Conservation (phyloP, 2,797 vertebrate species). For the Corythornis leucogaster region DNA sequence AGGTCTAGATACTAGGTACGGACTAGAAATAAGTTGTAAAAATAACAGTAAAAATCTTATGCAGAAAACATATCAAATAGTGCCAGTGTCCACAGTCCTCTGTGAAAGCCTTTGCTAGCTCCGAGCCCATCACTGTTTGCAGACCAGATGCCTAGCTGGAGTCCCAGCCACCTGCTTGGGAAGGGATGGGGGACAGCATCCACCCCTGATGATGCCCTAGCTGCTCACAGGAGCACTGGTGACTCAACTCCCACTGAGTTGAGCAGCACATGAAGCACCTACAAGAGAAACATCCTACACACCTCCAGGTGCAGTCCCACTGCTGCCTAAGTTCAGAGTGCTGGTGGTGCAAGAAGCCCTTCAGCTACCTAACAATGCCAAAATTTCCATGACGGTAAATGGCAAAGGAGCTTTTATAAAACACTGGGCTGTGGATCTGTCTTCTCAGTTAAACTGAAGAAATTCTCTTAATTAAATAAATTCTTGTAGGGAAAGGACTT, state of each 20-base stretch:
- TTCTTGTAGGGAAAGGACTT: not conserved
- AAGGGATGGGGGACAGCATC: not conserved
- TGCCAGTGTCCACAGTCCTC: not conserved
- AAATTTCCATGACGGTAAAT: not conserved
- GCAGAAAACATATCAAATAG: not conserved
- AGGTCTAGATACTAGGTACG: not conserved
- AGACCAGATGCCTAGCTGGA: not conserved
- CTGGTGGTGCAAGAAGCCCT: not conserved
- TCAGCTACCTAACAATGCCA: not conserved
- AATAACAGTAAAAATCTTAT: not conserved
- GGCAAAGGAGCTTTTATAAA: not conserved
- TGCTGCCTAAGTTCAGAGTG: not conserved
- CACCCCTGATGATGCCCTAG: not conserved
- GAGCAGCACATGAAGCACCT: not conserved
- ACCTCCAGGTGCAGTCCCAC: not conserved
- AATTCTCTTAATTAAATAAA: not conserved
- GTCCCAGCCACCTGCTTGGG: not conserved
- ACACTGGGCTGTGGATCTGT: not conserved
- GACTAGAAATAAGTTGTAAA: not conserved
- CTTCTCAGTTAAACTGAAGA: not conserved
- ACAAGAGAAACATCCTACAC: not conserved
- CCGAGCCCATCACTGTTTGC: not conserved
- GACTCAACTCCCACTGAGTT: rapidly evolving
- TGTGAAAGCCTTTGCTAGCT: not conserved
- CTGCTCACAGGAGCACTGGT: not conserved